phyloP scores from a whole-genome alignment of 2,888 invertebrate species.

The Rhopalosiphum nymphaeae region DNA sequence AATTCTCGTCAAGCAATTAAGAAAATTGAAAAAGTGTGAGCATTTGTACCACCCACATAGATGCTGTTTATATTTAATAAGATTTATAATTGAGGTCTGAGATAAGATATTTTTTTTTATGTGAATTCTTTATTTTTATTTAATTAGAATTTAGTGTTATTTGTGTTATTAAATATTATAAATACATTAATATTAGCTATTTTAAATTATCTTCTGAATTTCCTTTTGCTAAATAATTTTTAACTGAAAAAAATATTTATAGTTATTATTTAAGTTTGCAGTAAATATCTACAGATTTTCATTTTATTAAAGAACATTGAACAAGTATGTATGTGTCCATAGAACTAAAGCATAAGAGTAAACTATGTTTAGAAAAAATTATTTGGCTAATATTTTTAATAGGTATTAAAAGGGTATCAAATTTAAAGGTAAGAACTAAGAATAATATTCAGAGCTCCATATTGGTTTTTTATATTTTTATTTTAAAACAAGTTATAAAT shows the following conservation, averaged over 20 bases:
- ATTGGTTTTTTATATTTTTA: no score
- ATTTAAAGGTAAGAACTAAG: not conserved
- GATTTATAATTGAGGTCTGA: not conserved
- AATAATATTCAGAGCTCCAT: not conserved
- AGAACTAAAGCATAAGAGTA: no score
- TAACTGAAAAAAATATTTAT: not conserved
- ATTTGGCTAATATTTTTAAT: no score
- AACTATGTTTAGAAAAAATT: no score
- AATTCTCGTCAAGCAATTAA: not conserved
- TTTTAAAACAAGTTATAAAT: not conserved
- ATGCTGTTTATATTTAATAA: not conserved
- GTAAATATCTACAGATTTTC: not conserved
- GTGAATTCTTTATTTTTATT: not conserved
- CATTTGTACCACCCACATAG: not conserved
- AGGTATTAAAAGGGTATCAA: not conserved
- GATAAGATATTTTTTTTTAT: not conserved
- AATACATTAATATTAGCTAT: no score
- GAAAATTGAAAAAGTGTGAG: not conserved
- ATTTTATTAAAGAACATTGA: not conserved
- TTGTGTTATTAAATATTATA: no score
- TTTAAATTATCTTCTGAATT: not conserved
- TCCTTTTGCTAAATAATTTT: not conserved
- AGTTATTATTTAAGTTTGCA: not conserved
- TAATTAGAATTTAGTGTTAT: no score
- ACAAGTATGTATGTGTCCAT: no score